Conservation (phyloP, 2,888 invertebrate genomes). For the Rotaria socialis region DNA sequence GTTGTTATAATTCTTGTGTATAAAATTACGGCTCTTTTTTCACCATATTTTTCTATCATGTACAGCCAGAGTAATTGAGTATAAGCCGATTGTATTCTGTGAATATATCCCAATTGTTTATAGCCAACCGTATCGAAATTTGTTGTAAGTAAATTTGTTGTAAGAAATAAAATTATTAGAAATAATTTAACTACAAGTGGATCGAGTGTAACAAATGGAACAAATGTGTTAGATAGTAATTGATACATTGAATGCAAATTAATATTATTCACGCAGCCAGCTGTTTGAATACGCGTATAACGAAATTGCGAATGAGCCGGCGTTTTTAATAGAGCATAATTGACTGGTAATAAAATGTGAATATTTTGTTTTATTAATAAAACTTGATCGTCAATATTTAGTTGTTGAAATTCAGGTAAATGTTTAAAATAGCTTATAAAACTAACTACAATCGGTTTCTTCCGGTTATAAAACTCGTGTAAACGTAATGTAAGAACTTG, state of each 20-base stretch:
- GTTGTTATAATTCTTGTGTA: not conserved
- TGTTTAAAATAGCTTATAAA: not conserved
- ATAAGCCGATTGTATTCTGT: not conserved
- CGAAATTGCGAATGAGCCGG: not conserved
- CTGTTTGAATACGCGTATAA: not conserved
- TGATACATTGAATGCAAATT: conserved; percentile 1
- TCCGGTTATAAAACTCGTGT: not conserved
- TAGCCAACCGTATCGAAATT: not conserved
- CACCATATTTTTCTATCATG: not conserved
- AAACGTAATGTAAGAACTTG: not conserved
- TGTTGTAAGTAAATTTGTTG: not conserved
- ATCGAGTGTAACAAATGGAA: not conserved
- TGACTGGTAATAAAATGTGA: not conserved
- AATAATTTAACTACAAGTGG: not conserved
- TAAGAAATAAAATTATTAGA: not conserved
- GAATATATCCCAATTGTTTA: not conserved
- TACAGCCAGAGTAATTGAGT: not conserved
- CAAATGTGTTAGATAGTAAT: not conserved
- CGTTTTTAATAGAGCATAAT: not conserved
- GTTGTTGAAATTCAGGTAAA: not conserved
- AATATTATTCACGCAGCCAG: not conserved
- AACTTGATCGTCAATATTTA: not conserved
- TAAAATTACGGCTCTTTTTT: not conserved
- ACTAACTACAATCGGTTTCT: not conserved
- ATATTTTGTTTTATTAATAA: not conserved